Base-by-base conservation (phyloP, 1,140 invertebrate genomes). In the Medauroidea extradentata region DNA sequence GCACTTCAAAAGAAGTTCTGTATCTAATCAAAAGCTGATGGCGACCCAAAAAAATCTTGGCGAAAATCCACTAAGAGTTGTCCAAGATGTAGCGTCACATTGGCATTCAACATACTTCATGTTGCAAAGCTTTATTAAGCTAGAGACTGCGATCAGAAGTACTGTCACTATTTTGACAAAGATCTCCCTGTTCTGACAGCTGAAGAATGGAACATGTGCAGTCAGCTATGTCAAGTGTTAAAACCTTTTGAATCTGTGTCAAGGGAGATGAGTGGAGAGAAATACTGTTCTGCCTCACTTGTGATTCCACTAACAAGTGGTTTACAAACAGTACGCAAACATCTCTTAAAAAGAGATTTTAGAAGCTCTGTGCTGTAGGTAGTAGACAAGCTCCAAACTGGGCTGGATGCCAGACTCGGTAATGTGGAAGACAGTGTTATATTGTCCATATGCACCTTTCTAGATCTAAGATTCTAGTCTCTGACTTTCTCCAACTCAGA, bases 51-150 rank as follows among this genome's bases (percentile, higher is more conserved):
- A n/a, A 56, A 16, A 18, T 13, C 52, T 13, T 53, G 44, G 59
- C 2, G 25, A 19, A 21, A 34, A 61, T 16, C 59, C 34, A 23
- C 29, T 49, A 27, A 55, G 53, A 41, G 42, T 62, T 9, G 25
- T 63, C 18, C 24, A 51, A 34, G 60, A 62, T 21, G 52, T 57
- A 19, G 4, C 44, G 8, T 57, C 61, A 21, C 38, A 56, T 14
- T 63, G 60, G 61, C 60, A 63, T 57, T 57, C 53, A 21, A 57
- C 29, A 5, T 63, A 63, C 38, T n/a, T 21, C 34, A 60, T 60
- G 58, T 5, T 60, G 16, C 16, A 63, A 24, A 44, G 61, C 13
- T 60, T 59, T 58, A 11, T 25, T 58, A 21, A 42, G 39, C 16
- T 59, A 27, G 24, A 55, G 53, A 60, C 13, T 27, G 16, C 53